Evolutionary conservation across 1,140 invertebrate species (phyloP), one percentile per base, ranked within the genome.

Genomic region (Leptinotarsa defecta): DNA sequence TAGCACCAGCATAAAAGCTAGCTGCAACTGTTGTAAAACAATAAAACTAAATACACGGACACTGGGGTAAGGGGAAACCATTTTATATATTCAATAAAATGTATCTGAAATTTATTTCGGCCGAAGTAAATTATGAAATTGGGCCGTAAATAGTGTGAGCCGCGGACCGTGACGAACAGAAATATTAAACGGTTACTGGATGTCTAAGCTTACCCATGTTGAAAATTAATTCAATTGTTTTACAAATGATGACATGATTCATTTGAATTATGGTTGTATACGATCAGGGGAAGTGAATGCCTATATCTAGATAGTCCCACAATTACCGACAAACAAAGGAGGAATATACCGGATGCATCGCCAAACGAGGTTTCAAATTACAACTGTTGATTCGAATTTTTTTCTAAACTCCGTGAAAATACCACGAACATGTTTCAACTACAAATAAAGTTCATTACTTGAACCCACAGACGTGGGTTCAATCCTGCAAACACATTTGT

Each of bases 211-310:
- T 83, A 82, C 75, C 82, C 83, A 83, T 84, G 83, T 84, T 78
- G 83, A 84, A 84, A 84, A 83, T 83, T 84, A 84, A 84, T 84
- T 84, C 83, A 83, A 84, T 84, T 84, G 82, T 84, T 83, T 82
- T 83, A 84, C 69, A 71, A 71, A 75, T 75, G 68, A 75, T 71
- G 69, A 75, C 74, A 74, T 69, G 73, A 74, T 74, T 74, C 73
- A 74, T 74, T 74, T 68, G 67, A 62, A 67, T 67, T 48, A 74
- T 67, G 72, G 57, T 65, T 74, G 65, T 74, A 24, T 65, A 24
- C 19, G n/a, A 43, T 19, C 8, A n/a, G 22, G n/a, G 43, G 34
- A 17, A 69, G 48, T n/a, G 19, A 48, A 22, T 22, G 27, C 27
- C 20, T 24, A 19, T 65, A 20, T 65, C 13, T 34, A 20, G 27